phyloP scores from a whole-genome alignment of 1,140 invertebrate species.

The Cotesia vestalis region DNA sequence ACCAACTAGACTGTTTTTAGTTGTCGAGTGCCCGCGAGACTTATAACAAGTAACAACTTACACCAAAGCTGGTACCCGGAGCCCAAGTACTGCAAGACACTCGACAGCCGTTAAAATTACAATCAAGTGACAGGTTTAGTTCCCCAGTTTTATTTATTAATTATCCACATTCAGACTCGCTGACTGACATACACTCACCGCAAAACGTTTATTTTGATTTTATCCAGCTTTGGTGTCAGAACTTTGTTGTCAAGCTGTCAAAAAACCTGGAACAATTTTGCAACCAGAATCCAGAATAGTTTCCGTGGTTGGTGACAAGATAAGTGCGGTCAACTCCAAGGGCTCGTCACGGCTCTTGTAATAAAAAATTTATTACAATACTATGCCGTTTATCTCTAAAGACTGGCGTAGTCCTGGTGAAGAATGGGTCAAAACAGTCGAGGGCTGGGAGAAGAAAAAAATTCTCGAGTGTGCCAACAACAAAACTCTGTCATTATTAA shows the following conservation, averaged over 20 bases:
- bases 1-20: neutral
- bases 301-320: no score
- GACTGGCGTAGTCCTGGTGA: conserved; percentile 96
- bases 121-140: neutral
- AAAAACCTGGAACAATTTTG: no score
- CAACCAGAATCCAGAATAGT: no score
- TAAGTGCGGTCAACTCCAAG: conserved; percentile 1
- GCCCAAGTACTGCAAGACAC: neutral
- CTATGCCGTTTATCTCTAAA: conserved; percentile 95
- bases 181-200: no score
- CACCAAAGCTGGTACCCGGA: no score
- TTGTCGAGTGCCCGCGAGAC: conserved; percentile 11
- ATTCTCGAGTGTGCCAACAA: conserved; percentile 80
- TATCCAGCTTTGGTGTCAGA: no score
- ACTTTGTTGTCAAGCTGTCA: no score
- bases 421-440: conserved; percentile 96
- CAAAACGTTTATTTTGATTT: no score
- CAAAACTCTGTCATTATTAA: conserved; percentile 61
- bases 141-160: neutral
- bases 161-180: no score
- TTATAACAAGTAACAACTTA: no score
- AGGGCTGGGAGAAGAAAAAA: conserved; percentile 96
- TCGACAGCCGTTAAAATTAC: neutral
- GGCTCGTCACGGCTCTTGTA: neutral
- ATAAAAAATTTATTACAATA: conserved; percentile 14